phyloP scores from a whole-genome alignment of 2,888 invertebrate species.

The Dasysyrphus tricinctus region DNA sequence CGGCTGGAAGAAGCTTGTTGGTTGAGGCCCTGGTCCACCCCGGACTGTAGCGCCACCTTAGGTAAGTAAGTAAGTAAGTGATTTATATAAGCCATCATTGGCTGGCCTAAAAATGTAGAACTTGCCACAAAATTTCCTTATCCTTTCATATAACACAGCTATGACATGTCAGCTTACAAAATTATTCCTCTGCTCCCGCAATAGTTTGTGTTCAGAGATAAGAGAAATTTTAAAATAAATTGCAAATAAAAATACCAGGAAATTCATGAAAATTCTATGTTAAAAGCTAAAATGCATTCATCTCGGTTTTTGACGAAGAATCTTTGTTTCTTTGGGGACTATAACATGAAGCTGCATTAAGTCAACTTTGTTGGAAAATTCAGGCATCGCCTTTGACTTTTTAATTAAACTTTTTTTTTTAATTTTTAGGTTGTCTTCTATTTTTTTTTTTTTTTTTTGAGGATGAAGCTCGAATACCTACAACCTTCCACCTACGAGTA shows the following conservation, averaged over 20 bases:
- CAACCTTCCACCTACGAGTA: neutral
- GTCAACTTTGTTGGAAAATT: slow-evolving; percentile 2
- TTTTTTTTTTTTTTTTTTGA: neutral
- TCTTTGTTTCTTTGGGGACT: neutral
- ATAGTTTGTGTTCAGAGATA: no score
- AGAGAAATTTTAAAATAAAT: no score
- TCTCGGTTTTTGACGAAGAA: neutral
- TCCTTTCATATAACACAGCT: no score
- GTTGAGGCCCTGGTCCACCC: no score
- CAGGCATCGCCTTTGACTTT: slow-evolving; percentile 12
- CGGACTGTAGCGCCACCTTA: no score
- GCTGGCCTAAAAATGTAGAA: no score
- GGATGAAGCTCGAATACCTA: neutral
- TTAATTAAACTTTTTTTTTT: slow-evolving; percentile 15
- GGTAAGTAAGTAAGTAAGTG: no score
- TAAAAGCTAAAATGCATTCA: slow-evolving; percentile 3
- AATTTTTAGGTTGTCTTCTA: neutral
- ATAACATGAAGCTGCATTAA: slow-evolving; percentile 9
- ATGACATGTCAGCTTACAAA: no score
- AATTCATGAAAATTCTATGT: slow-evolving; percentile 3
- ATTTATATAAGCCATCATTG: no score
- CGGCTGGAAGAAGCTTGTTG: no score
- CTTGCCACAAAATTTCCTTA: no score
- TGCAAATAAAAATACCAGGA: slow-evolving; percentile 2
- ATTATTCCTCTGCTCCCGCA: no score